Evolutionary conservation across 1,140 invertebrate species (phyloP), one percentile per base, ranked within the genome.

Genomic region (Popillia japonica): DNA sequence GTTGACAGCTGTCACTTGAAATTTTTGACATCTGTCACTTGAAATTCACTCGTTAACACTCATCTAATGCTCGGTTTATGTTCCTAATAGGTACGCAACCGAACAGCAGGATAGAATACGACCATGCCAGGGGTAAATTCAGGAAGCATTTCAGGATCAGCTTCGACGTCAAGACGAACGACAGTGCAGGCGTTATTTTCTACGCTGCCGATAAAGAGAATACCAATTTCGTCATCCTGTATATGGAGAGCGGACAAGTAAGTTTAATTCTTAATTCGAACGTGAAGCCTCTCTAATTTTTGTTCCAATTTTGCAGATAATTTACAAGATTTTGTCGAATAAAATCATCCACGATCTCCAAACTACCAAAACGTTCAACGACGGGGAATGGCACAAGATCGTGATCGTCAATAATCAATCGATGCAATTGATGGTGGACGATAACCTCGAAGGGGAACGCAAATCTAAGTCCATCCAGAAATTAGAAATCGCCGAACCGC

Each of bases 371-470:
- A 88, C 87, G 10, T 93, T 96, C 78, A 94, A 96, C 81, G 96
- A 99, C 86, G 93, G 93, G 8, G 84, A 92, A 42, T 99, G 97
- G 98, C 98, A 99, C 84, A 91, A 89, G 0, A 90, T 94, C 0
- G 87, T 88, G 11, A 90, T 94, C 81, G 91, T 89, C 48, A 87
- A 93, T 74, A 84, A 89, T 40, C 83, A 86, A 2, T 87, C 89
- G 40, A 84, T 88, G 93, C 0, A 91, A 78, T 85, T 97, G n/a
- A 88, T 88, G 0, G 89, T 95, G 0, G 95, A 96, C 84, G 89
- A 90, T 0, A 88, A 90, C 23, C 83, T 89, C 0, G 84, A 91
- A 0, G 87, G 88, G 0, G 87, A 89, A 7, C 90, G 90, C 3
- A 87, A 87, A 68, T 91, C 84, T 11, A 91, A 92, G 78, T 79